A percentile compares a stretch with the other conserved stretches of the same genome.
phyloP scores from a whole-genome alignment of 2,113 vertebrate genomes.

The Tapirus terrestris region DNA sequence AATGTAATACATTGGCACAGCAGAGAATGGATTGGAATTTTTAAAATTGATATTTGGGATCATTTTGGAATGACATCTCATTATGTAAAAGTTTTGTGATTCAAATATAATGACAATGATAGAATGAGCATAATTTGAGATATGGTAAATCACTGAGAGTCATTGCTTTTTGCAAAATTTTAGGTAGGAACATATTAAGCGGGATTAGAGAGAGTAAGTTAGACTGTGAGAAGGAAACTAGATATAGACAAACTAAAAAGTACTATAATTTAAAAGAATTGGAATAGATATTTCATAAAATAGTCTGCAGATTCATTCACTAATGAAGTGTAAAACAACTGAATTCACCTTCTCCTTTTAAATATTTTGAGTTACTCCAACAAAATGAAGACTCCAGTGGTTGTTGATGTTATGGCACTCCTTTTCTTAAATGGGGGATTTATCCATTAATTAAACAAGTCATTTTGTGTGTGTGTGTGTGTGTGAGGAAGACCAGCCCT shows the following conservation, averaged over 20 bases:
- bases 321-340: neutral
- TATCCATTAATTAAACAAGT: neutral
- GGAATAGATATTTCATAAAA: neutral
- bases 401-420: neutral
- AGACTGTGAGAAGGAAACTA: neutral
- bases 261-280: neutral
- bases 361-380: neutral
- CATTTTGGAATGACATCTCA: neutral
- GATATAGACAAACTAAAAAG: neutral
- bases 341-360: neutral
- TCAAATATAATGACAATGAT: neutral
- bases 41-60: neutral
- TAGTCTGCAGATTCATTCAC: neutral
- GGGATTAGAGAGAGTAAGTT: neutral
- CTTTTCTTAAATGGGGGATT: neutral
- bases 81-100: neutral
- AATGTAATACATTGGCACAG: neutral
- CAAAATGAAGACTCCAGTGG: neutral
- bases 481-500: too few relatives aligned
- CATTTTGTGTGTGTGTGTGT: neutral
- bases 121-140: neutral
- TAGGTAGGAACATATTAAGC: neutral
- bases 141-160: neutral
- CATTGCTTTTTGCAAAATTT: neutral
- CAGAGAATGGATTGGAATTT: neutral